Evolutionary conservation across 2,888 invertebrate genomes (phyloP).

Genomic region (Zaprionus obscuricornis): DNA sequence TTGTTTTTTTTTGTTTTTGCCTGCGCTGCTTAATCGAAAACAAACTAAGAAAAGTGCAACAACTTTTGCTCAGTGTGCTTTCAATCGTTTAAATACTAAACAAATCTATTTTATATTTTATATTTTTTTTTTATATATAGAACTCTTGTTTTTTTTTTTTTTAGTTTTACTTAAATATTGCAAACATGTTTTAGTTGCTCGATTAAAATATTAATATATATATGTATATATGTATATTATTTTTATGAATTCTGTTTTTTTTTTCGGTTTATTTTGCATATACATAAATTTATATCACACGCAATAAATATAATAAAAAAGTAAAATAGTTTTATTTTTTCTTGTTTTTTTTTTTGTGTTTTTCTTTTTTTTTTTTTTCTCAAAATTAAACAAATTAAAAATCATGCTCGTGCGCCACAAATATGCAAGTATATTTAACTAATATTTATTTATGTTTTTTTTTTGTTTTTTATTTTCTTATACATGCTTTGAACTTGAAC

Average conservation of each 20-base stretch:
- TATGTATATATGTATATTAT: not conserved
- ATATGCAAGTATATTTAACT: slow-evolving; percentile 8
- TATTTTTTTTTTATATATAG: too few relatives aligned
- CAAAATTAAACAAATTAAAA: slow-evolving; percentile 46
- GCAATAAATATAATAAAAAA: slow-evolving; percentile 68
- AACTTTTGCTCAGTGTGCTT: slow-evolving; percentile 53
- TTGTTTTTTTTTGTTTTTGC: slow-evolving; percentile 9
- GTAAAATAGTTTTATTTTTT: not conserved
- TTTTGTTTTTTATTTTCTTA: not conserved
- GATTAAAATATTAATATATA: slow-evolving; percentile 24
- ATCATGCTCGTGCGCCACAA: slow-evolving; percentile 24
- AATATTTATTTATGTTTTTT: not conserved
- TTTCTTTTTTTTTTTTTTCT: slow-evolving; percentile 7
- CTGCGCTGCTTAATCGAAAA: slow-evolving; percentile 66
- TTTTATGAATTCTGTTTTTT: not conserved
- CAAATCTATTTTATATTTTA: too few relatives aligned
- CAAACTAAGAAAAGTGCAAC: slow-evolving; percentile 48
- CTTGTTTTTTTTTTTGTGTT: not conserved
- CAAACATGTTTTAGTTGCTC: slow-evolving; percentile 34
- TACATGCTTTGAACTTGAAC: slow-evolving; percentile 29
- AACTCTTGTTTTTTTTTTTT: too few relatives aligned
- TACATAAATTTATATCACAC: slow-evolving; percentile 77
- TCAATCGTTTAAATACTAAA: slow-evolving; percentile 51
- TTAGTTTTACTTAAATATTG: slow-evolving; percentile 42
- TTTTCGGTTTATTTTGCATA: slow-evolving; percentile 30